phyloP scores from a whole-genome alignment of 2,888 invertebrate genomes.

The Pyrrhosoma nymphula region DNA sequence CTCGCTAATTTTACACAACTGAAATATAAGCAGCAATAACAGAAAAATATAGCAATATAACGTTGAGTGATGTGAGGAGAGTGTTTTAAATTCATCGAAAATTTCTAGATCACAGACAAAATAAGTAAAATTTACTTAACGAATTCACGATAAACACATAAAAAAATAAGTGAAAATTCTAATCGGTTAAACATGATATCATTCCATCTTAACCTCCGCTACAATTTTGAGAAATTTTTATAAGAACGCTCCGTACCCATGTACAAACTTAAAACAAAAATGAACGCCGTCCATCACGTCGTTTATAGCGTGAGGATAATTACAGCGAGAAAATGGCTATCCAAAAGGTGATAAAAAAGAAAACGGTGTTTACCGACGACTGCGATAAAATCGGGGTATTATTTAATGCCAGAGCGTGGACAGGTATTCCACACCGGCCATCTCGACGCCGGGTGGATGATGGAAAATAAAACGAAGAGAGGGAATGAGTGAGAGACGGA shows the following conservation, averaged over 20 bases:
- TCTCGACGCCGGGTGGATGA: background rate
- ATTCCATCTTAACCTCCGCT: background rate
- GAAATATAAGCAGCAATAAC: too few species aligned
- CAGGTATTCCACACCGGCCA: background rate
- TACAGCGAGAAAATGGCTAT: constrained; percentile 4
- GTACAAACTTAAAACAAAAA: background rate
- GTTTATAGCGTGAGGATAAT: constrained; percentile 21
- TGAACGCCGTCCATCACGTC: constrained; percentile 9
- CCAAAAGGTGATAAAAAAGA: constrained; percentile 17
- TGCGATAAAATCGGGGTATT: background rate
- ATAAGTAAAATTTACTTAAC: too few species aligned
- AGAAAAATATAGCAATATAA: too few species aligned
- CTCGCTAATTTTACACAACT: too few species aligned
- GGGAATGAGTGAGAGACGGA: background rate
- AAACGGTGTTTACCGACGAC: background rate
- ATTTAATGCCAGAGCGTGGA: background rate
- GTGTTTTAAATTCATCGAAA: too few species aligned
- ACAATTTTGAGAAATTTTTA: background rate
- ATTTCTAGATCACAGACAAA: too few species aligned
- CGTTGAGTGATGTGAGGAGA: too few species aligned
- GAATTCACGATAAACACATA: too few species aligned
- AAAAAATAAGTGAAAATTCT: background rate
- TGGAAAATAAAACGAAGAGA: background rate
- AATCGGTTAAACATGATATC: background rate
- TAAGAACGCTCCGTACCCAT: background rate